These are phyloP conservation scores for Charanyca ferruginea DNA, from an alignment of 2,888 invertebrate genomes.

Conservation along the genomic window DNA sequence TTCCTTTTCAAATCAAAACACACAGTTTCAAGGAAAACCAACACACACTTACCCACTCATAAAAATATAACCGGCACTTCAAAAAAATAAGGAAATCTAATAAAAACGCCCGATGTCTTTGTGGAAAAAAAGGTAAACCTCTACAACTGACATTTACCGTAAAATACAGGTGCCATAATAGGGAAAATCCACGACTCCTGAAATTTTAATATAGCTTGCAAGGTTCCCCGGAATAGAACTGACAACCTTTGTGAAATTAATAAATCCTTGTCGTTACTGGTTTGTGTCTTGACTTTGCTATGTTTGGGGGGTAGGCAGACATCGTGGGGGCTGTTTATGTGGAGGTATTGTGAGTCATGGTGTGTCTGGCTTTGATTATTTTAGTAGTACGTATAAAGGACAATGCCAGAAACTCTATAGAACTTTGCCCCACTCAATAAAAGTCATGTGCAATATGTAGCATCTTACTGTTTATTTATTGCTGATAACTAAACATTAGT, in stretches of 20 bases:
- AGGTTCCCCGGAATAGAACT: constrained; percentile 37
- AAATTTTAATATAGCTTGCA: constrained; percentile 61
- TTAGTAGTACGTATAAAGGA: too few relatives aligned
- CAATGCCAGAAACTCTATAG: too few relatives aligned
- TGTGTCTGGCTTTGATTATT: neutral
- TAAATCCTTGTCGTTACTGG: constrained; percentile 57
- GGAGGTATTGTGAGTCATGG: neutral
- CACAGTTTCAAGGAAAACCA: neutral
- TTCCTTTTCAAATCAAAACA: neutral
- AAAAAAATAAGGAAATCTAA: constrained; percentile 48
- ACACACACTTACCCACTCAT: neutral
- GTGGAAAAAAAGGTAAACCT: constrained; percentile 35
- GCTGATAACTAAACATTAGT: too few relatives aligned
- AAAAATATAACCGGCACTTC: neutral
- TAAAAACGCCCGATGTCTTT: constrained; percentile 43
- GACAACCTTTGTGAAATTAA: constrained; percentile 58
- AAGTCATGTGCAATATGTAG: too few relatives aligned
- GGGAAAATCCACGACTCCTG: constrained; percentile 47
- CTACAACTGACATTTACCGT: constrained; percentile 42
- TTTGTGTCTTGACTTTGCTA: constrained; percentile 39
- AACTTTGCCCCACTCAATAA: too few relatives aligned
- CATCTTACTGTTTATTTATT: too few relatives aligned
- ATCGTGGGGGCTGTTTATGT: neutral
- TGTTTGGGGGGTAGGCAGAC: neutral
- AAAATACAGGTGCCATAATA: constrained; percentile 55